Percentiles rank a stretch among this genome's conserved stretches.
These are phyloP conservation scores for Harpagifer antarcticus DNA, from an alignment of 2,797 vertebrate genomes.

Conservation along the genomic window DNA sequence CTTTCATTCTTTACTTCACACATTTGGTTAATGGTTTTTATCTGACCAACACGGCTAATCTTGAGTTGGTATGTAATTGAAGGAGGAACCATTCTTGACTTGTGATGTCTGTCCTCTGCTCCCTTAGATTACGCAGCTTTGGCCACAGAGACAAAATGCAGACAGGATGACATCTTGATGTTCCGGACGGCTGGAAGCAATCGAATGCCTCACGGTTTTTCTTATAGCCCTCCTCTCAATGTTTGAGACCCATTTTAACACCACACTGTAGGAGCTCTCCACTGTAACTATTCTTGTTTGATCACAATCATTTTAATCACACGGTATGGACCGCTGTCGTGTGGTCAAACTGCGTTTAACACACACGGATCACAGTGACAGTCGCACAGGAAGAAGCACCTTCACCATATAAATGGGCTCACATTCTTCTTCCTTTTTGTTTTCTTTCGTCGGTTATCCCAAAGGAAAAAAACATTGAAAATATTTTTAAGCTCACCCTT, in stretches of 20 bases:
- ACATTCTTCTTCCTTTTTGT: conserved; percentile 17
- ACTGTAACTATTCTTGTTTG: conserved; percentile 29
- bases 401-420: conserved; percentile 40
- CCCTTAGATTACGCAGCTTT: conserved; percentile 15
- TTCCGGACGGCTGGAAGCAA: conserved; percentile 34
- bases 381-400: conserved; percentile 47
- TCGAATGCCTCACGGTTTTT: conserved; percentile 26
- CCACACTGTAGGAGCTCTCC: conserved; percentile 41
- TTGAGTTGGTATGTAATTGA: not conserved
- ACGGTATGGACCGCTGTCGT: conserved; percentile 3
- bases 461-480: conserved; percentile 47
- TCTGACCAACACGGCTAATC: not conserved
- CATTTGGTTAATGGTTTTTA: not conserved
- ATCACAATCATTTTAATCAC: conserved; percentile 46
- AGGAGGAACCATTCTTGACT: not conserved
- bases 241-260: conserved; percentile 68
- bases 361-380: conserved; percentile 61
- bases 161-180: conserved; percentile 37
- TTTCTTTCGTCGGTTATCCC: conserved; percentile 15
- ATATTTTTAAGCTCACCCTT: conserved; percentile 74
- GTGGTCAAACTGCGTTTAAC: conserved; percentile 67
- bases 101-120: conserved; percentile 15
- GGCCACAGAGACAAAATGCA: conserved; percentile 32
- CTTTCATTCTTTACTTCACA: not conserved
- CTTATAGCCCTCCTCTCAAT: conserved; percentile 18